Conservation (phyloP, 2,797 vertebrate genomes). For the Xiphophorus birchmanni region DNA sequence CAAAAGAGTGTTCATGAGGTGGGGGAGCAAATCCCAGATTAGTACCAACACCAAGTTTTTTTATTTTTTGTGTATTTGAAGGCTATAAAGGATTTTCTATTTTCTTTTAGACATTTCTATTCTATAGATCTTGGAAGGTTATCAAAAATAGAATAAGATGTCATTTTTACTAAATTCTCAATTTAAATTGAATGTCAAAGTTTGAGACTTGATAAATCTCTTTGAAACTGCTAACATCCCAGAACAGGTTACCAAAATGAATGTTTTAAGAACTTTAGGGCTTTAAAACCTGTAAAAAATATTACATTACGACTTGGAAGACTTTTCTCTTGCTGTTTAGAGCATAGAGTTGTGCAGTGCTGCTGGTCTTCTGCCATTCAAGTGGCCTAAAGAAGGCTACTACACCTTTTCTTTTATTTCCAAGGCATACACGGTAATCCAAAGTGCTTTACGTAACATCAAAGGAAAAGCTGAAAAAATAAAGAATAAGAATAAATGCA, state of each 20-base stretch:
- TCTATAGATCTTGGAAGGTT: constrained; percentile 41
- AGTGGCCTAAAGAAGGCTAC: no score
- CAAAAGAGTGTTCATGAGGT: constrained; percentile 35
- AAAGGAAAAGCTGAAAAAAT: no score
- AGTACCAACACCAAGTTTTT: constrained; percentile 23
- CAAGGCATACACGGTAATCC: no score
- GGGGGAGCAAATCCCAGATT: constrained; percentile 34
- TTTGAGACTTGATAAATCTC: background rate
- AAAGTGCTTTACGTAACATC: no score
- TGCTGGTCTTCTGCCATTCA: background rate
- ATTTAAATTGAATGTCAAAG: background rate
- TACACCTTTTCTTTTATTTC: no score
- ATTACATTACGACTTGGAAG: background rate
- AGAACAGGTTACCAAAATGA: background rate
- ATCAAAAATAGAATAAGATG: background rate
- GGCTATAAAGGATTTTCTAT: constrained; percentile 33
- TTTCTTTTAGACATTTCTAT: constrained; percentile 50
- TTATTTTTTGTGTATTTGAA: constrained; percentile 20
- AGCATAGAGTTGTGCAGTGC: background rate
- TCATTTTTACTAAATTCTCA: background rate
- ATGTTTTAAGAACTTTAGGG: background rate
- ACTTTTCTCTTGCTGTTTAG: background rate
- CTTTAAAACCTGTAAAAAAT: background rate
- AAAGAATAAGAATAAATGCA: no score
- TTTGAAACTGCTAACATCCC: background rate